These are phyloP conservation scores for Holcopasites calliopsidis DNA, from an alignment of 1,140 invertebrate species.

Conservation along the genomic window DNA sequence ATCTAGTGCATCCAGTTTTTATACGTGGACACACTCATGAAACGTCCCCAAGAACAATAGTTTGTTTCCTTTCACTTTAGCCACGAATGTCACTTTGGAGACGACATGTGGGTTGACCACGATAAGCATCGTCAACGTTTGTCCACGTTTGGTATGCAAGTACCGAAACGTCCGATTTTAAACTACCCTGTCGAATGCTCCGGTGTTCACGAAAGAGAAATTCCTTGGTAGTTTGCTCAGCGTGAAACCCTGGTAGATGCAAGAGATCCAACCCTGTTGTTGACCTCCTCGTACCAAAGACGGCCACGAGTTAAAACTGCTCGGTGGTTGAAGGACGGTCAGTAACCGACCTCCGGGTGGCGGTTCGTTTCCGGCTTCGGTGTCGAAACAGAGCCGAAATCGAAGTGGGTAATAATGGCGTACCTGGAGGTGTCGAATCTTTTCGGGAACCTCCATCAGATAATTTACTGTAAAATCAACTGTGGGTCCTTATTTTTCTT, in stretches of 20 bases:
- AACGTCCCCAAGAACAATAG: neutral
- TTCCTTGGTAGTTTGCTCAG: neutral
- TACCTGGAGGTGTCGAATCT: constrained; percentile 9
- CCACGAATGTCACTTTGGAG: neutral
- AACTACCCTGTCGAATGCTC: neutral
- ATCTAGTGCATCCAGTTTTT: constrained; percentile 19
- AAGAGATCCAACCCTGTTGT: neutral
- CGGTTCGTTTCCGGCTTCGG: neutral
- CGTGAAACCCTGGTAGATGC: constrained; percentile 34
- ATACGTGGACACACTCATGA: constrained; percentile 2
- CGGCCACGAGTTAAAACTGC: constrained; percentile 39
- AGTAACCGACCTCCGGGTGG: neutral
- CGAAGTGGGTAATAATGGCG: neutral
- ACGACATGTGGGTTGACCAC: neutral
- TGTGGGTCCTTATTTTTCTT: constrained; percentile 8
- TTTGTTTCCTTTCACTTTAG: neutral
- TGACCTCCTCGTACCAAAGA: neutral
- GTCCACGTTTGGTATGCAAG: neutral
- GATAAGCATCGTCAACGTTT: neutral
- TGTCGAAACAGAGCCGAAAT: neutral
- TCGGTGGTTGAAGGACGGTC: constrained; percentile 15
- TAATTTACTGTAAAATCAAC: neutral
- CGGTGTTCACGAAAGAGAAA: neutral
- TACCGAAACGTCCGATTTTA: neutral
- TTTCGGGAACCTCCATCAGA: neutral